Evolutionary conservation across 2,797 vertebrate species (phyloP), one percentile per base, ranked within the genome.

Genomic region (Neostethus bicornis): DNA sequence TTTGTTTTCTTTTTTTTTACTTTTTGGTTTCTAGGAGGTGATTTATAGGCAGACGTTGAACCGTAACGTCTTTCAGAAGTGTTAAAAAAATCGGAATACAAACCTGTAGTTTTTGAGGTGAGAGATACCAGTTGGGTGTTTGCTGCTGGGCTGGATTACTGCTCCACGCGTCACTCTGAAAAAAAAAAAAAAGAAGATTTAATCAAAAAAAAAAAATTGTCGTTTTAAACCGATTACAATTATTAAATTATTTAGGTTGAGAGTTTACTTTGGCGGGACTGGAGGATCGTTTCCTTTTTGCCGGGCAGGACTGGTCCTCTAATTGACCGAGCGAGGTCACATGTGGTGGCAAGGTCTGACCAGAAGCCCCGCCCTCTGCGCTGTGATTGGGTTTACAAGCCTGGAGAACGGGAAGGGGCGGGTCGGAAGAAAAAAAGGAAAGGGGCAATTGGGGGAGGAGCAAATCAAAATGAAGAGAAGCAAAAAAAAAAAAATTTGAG

Each of bases 361-460:
- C 83, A 4, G 84, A 81, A 90, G 93, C 93, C 90, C 94, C 95
- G 77, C 95, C 93, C 92, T 98, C 97, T 87, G 92, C 92, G 89
- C 93, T 95, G 92, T 95, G 96, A 92, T 96, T 95, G 92, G 95
- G 94, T 93, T 98, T 98, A 93, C 95, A 98, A 88, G 96, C 95
- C 95, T 98, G 95, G 41, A 73, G 61, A 29, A 13, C 7, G 29
- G 45, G 14, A 48, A 7, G 5, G 59, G 58, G 4, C 35, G 55
- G 47, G 45, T 63, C 4, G 55, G 63, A 70, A 58, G 80, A 56
- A 66, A 68, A 70, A 66, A 68, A 71, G 50, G 47, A 56, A 68
- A n/a, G n/a, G n/a, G n/a, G n/a, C n/a, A n/a, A n/a, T n/a, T n/a
- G n/a, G n/a, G n/a, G n/a, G n/a, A n/a, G n/a, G n/a, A 68, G 61